Evolutionary conservation across 2,888 invertebrate genomes (phyloP).

Genomic region (Diabrotica balteata): DNA sequence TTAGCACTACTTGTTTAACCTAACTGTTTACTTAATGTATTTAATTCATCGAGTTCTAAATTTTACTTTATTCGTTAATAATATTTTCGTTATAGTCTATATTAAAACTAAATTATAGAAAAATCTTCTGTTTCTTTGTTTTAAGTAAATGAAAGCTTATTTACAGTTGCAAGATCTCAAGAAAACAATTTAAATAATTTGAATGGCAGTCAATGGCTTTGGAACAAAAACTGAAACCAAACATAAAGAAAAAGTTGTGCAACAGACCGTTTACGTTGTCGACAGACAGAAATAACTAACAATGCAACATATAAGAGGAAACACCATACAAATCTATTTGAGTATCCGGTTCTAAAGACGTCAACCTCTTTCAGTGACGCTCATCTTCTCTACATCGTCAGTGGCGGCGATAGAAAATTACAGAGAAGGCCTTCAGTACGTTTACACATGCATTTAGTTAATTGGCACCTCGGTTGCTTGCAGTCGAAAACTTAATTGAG

Average conservation of each 20-base stretch:
- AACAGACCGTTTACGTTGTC: slow-evolving; percentile 34
- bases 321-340: slow-evolving; percentile 43
- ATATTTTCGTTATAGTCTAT: too few species aligned
- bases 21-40: too few species aligned
- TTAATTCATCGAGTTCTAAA: too few species aligned
- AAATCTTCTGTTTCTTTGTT: too few species aligned
- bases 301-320: slow-evolving; percentile 40
- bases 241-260: slow-evolving; percentile 33
- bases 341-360: slow-evolving; percentile 46
- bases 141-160: too few species aligned
- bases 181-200: neutral
- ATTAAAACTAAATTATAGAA: too few species aligned
- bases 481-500: too few species aligned
- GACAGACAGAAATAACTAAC: slow-evolving; percentile 38
- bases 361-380: slow-evolving; percentile 34
- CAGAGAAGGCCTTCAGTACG: too few species aligned
- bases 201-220: neutral
- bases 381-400: slow-evolving; percentile 25
- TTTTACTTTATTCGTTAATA: too few species aligned
- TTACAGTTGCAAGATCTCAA: neutral
- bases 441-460: too few species aligned
- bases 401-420: slow-evolving; percentile 12
- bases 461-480: too few species aligned
- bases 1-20: too few species aligned
- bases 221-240: slow-evolving; percentile 5